A percentile compares a stretch with the other conserved stretches of the same genome.
Conservation (phyloP, 2,888 invertebrate genomes). For the Diogma glabrata region DNA sequence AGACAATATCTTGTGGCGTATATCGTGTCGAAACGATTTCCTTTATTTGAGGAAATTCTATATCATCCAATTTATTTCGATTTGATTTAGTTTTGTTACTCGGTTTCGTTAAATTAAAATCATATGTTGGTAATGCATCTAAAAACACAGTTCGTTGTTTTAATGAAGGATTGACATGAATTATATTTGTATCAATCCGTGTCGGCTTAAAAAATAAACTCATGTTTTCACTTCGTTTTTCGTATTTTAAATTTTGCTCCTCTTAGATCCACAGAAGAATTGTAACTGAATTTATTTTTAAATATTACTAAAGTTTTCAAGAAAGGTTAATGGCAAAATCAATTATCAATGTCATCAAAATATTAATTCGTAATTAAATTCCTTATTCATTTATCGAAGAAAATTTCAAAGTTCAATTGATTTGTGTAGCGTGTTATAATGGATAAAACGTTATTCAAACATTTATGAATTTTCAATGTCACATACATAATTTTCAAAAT, state of each 20-base stretch:
- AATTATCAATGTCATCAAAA: conserved; percentile 9
- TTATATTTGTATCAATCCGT: background rate
- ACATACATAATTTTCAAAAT: no score
- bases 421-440: no score
- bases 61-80: background rate
- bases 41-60: background rate
- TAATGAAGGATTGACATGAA: conserved; percentile 3
- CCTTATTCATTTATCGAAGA: background rate
- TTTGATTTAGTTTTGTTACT: background rate
- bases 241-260: background rate
- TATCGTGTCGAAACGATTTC: background rate
- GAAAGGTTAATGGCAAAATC: conserved; percentile 8
- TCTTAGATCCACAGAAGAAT: background rate
- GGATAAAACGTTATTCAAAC: no score
- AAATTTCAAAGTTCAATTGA: background rate
- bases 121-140: background rate
- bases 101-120: background rate
- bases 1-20: conserved; percentile 32
- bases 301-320: background rate
- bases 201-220: conserved; percentile 2
- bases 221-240: background rate
- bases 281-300: conserved; percentile 1
- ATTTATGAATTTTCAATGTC: no score
- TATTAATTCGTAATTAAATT: no score
- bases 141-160: conserved; percentile 1